Percentiles rank a stretch among this genome's conserved stretches.
Evolutionary conservation across 2,888 invertebrate genomes (phyloP).

Genomic region (Caenorhabditis plicata): DNA sequence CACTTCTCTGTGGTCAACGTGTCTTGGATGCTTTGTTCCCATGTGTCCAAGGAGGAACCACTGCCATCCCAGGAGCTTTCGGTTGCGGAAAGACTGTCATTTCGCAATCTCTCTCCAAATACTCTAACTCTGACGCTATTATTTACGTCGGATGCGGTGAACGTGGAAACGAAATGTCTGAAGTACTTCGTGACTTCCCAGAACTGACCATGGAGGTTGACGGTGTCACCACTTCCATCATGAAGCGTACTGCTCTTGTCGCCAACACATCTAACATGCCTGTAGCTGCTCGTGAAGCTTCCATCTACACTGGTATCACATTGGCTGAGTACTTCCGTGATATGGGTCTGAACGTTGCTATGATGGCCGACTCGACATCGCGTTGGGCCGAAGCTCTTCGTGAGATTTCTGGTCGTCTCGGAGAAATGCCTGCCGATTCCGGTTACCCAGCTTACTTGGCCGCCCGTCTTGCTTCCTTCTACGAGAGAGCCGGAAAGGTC

Average conservation of each 20-base stretch:
- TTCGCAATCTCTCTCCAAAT: slow-evolving; percentile 97
- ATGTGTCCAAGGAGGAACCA: slow-evolving; percentile 71
- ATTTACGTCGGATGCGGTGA: slow-evolving; percentile 99
- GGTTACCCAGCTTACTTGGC: slow-evolving; percentile 99
- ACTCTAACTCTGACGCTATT: slow-evolving; percentile 98
- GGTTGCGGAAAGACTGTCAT: slow-evolving; percentile 99
- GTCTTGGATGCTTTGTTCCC: slow-evolving; percentile 98
- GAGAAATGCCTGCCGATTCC: slow-evolving; percentile 97
- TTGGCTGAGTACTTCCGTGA: slow-evolving; percentile 85
- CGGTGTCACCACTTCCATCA: slow-evolving; percentile 90
- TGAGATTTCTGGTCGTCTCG: slow-evolving; percentile 97
- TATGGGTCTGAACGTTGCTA: slow-evolving; percentile 99
- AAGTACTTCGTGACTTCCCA: slow-evolving; percentile 94
- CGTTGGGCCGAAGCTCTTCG: slow-evolving; percentile 99
- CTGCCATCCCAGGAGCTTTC: slow-evolving; percentile 75
- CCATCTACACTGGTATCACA: slow-evolving; percentile 97
- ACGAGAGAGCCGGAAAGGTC: slow-evolving; percentile 96
- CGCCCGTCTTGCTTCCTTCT: slow-evolving; percentile 96
- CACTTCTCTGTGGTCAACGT: slow-evolving; percentile 94
- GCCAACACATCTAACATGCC: slow-evolving; percentile 99
- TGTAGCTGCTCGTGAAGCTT: slow-evolving; percentile 98
- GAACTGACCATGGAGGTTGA: slow-evolving; percentile 96
- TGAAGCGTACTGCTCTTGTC: slow-evolving; percentile 98
- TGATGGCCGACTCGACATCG: slow-evolving; percentile 99
- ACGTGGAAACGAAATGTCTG: slow-evolving; percentile 99